Evolutionary conservation across 1,140 invertebrate genomes (phyloP).

Genomic region (Aphidius gifuensis): DNA sequence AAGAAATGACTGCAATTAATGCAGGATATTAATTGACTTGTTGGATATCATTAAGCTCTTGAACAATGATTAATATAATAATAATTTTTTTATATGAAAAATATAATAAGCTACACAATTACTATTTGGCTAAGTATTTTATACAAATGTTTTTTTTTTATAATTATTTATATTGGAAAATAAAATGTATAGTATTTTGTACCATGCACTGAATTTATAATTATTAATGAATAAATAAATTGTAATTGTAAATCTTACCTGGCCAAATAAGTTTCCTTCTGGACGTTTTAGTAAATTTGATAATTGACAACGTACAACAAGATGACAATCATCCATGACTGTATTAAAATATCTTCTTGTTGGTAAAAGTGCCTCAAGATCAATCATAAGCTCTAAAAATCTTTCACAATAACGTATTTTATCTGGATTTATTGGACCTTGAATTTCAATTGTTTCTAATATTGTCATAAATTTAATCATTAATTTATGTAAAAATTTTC

Average conservation of each 20-base stretch:
- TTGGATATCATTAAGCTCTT: background rate
- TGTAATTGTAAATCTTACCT: conserved; percentile 62
- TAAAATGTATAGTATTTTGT: no score
- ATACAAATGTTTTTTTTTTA: no score
- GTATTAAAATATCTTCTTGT: conserved; percentile 96
- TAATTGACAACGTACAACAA: conserved; percentile 86
- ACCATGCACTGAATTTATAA: no score
- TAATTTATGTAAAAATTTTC: conserved; percentile 81
- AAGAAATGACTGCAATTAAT: conserved; percentile 82
- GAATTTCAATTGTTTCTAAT: conserved; percentile 70
- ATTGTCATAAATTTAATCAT: conserved; percentile 89
- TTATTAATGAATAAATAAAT: background rate
- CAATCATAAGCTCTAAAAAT: conserved; percentile 94
- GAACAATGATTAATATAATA: background rate
- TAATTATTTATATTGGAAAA: no score
- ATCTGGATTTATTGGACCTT: conserved; percentile 58
- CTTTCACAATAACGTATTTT: conserved; percentile 87
- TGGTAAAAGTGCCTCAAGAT: conserved; percentile 90
- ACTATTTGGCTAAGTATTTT: no score
- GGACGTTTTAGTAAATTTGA: conserved; percentile 70
- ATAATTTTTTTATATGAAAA: background rate
- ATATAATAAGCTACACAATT: no score
- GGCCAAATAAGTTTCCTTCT: conserved; percentile 89
- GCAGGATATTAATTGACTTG: conserved; percentile 65
- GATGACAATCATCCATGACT: conserved; percentile 90